These are phyloP conservation scores for Thymelicus acteon DNA, from an alignment of 2,888 invertebrate species.

Conservation along the genomic window DNA sequence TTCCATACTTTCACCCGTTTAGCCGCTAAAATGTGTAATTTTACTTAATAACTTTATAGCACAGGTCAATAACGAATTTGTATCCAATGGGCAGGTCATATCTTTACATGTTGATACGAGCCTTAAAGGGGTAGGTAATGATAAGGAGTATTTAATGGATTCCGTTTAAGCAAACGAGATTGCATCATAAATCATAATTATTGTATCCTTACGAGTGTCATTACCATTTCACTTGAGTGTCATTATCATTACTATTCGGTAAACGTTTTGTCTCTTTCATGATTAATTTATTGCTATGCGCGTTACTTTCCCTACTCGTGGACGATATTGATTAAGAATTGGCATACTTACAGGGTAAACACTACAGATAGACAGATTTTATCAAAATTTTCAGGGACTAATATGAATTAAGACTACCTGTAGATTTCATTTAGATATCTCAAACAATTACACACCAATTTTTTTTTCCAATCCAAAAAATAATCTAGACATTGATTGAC, in stretches of 20 bases:
- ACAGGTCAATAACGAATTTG: constrained; percentile 41
- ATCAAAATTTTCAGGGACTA: no score
- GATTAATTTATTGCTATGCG: neutral
- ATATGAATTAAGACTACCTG: no score
- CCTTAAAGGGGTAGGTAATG: constrained; percentile 15
- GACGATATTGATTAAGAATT: neutral
- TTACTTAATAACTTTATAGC: constrained; percentile 64
- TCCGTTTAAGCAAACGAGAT: constrained; percentile 33
- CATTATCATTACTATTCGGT: neutral
- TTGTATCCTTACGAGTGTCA: constrained; percentile 3
- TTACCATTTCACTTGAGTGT: constrained; percentile 5
- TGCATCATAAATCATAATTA: constrained; percentile 4
- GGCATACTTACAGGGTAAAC: no score
- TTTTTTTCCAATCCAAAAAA: no score
- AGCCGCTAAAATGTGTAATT: constrained; percentile 52
- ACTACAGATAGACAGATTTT: no score
- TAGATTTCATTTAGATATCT: no score
- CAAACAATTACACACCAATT: no score
- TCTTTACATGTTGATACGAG: constrained; percentile 13
- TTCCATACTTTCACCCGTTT: constrained; percentile 42
- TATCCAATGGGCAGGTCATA: neutral
- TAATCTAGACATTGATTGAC: no score
- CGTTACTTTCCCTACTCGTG: neutral
- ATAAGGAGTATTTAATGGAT: neutral
- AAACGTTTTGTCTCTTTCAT: constrained; percentile 4